Evolutionary conservation across 2,888 invertebrate species (phyloP).

Genomic region (Chrysopilus asiliformis): DNA sequence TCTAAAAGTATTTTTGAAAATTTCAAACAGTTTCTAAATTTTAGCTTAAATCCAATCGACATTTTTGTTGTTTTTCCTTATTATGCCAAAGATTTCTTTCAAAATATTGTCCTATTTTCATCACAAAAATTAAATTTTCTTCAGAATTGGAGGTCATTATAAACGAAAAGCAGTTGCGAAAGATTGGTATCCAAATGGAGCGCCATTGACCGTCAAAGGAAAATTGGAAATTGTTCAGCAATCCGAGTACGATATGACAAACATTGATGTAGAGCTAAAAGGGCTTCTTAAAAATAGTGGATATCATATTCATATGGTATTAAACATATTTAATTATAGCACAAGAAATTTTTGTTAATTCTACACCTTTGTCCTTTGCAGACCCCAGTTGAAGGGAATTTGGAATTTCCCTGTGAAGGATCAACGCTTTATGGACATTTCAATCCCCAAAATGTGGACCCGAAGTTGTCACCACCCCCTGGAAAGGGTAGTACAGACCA

Average conservation of each 20-base stretch:
- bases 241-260: conserved; percentile 70
- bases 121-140: conserved; percentile 10
- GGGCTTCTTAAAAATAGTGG: conserved; percentile 53
- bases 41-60: too few species aligned
- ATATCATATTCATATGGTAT: conserved; percentile 75
- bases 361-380: conserved; percentile 28
- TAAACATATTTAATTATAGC: not conserved
- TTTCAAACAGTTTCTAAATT: not conserved
- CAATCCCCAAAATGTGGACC: conserved; percentile 67
- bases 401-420: conserved; percentile 78
- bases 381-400: conserved; percentile 68
- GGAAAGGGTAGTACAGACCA: conserved; percentile 65
- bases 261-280: conserved; percentile 61
- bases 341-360: not conserved
- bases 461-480: conserved; percentile 45
- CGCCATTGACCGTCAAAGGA: conserved; percentile 49
- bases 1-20: not conserved
- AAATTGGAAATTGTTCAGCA: conserved; percentile 74
- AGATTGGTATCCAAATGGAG: conserved; percentile 80
- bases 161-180: conserved; percentile 71
- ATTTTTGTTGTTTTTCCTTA: too few species aligned
- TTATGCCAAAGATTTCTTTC: too few species aligned
- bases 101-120: not conserved
- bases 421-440: conserved; percentile 72
- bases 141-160: conserved; percentile 57